These are phyloP conservation scores for Rhamphomyia laevipes DNA, from an alignment of 2,888 invertebrate species.

Conservation along the genomic window DNA sequence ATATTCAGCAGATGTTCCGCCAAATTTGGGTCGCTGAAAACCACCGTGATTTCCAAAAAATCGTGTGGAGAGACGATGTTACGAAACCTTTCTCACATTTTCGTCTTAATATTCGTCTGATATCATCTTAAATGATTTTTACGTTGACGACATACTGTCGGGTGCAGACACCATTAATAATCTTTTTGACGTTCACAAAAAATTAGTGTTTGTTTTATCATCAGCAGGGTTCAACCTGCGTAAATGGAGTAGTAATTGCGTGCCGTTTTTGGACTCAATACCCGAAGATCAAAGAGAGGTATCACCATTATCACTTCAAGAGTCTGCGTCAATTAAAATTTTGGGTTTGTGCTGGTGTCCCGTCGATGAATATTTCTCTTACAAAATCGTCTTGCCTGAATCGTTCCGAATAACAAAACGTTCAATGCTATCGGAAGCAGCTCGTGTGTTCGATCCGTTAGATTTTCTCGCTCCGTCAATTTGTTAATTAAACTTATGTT, in stretches of 20 bases:
- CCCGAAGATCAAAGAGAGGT: too few relatives aligned
- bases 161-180: slow-evolving; percentile 6
- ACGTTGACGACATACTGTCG: slow-evolving; percentile 14
- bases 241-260: slow-evolving; percentile 8
- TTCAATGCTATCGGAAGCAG: not conserved
- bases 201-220: too few relatives aligned
- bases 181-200: not conserved
- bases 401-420: not conserved
- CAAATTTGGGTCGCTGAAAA: slow-evolving; percentile 6
- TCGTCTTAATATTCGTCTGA: slow-evolving; percentile 10
- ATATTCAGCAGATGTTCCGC: slow-evolving; percentile 12
- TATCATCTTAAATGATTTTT: slow-evolving; percentile 12
- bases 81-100: slow-evolving; percentile 8
- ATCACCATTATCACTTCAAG: too few relatives aligned
- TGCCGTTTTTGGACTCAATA: not conserved
- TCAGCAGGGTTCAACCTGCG: not conserved
- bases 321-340: too few relatives aligned
- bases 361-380: too few relatives aligned
- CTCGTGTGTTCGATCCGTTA: not conserved
- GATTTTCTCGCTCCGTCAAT: not conserved
- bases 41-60: slow-evolving; percentile 10
- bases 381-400: not conserved
- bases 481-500: not conserved
- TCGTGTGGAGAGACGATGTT: slow-evolving; percentile 10
- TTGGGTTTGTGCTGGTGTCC: too few relatives aligned